Evolutionary conservation across 2,888 invertebrate species (phyloP).

Genomic region (Cordilura impudica): DNA sequence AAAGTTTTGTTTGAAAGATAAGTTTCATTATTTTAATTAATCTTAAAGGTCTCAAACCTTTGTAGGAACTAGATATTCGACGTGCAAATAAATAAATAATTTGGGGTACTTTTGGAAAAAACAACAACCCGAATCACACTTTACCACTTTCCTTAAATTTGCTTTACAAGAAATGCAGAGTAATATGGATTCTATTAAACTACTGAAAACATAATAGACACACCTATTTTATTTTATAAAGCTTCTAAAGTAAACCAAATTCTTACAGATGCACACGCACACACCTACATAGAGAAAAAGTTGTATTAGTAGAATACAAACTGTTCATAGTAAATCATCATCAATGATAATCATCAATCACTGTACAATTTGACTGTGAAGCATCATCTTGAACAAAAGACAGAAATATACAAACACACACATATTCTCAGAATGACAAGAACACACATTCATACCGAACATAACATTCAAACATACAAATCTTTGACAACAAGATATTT

Average conservation of each 20-base stretch:
- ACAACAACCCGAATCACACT: too few species aligned
- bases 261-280: not conserved
- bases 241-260: not conserved
- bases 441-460: not conserved
- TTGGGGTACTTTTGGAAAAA: too few species aligned
- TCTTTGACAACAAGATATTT: constrained; percentile 47
- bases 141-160: too few species aligned
- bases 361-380: constrained; percentile 33
- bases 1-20: too few species aligned
- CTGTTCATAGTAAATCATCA: constrained; percentile 33
- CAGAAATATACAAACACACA: not conserved
- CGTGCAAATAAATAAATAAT: too few species aligned
- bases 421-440: not conserved
- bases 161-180: too few species aligned
- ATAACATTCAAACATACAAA: constrained; percentile 6
- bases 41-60: too few species aligned
- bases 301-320: not conserved
- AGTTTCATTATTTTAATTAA: too few species aligned
- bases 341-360: constrained; percentile 57
- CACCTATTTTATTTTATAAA: constrained; percentile 8
- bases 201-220: not conserved
- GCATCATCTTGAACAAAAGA: constrained; percentile 35
- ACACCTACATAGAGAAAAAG: not conserved
- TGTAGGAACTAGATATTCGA: too few species aligned
- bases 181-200: too few species aligned